Evolutionary conservation across 2,113 vertebrate species (phyloP).

Genomic region (Prunella fulvescens): DNA sequence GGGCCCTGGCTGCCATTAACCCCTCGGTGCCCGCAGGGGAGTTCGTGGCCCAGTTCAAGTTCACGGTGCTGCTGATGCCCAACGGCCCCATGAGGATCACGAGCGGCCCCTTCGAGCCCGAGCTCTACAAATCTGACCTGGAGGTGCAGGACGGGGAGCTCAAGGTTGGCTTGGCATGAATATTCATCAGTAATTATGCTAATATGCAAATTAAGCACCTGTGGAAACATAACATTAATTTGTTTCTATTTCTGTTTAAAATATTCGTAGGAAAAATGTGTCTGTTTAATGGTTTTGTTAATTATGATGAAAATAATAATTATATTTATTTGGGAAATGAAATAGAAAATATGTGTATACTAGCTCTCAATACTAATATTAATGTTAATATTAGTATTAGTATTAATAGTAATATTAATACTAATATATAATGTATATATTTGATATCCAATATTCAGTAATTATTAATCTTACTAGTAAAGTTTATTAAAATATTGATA

Average conservation of each 20-base stretch:
- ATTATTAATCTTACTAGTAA: too few relatives aligned
- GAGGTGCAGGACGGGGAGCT: constrained; percentile 94
- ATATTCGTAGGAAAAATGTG: fast-evolving
- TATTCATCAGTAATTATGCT: fast-evolving
- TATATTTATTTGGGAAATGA: neutral
- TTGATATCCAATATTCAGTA: too few relatives aligned
- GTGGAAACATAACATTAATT: fast-evolving
- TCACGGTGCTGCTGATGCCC: constrained; percentile 96
- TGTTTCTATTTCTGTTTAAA: fast-evolving
- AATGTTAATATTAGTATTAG: too few relatives aligned
- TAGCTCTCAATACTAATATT: too few relatives aligned
- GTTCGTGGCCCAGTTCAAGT: constrained; percentile 96
- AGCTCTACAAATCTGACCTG: constrained; percentile 91
- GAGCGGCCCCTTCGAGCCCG: constrained; percentile 87
- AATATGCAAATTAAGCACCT: fast-evolving
- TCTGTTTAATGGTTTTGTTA: neutral
- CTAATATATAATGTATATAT: too few relatives aligned
- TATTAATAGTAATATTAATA: too few relatives aligned
- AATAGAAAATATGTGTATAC: fast-evolving
- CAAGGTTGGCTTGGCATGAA: constrained; percentile 73
- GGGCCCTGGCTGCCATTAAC: neutral
- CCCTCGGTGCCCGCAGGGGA: constrained; percentile 74
- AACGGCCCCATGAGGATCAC: constrained; percentile 97
- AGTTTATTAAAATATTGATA: too few relatives aligned
- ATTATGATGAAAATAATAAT: fast-evolving